Conservation (phyloP, 2,888 invertebrate genomes). For the Furcula furcula region DNA sequence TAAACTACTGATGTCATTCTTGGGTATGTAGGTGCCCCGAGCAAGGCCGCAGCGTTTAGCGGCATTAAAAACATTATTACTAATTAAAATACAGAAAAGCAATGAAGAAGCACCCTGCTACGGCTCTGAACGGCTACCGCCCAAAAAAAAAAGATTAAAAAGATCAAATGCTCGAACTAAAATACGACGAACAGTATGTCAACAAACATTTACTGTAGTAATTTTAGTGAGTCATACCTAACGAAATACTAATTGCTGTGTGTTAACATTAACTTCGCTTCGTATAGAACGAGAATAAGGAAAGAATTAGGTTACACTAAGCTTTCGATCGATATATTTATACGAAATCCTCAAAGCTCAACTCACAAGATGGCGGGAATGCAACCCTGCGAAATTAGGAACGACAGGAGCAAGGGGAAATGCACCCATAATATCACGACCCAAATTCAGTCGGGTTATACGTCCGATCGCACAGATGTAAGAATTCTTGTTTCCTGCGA, state of each 20-base stretch:
- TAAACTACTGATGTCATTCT: slow-evolving; percentile 74
- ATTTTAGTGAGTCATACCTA: slow-evolving; percentile 15
- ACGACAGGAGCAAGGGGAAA: slow-evolving; percentile 46
- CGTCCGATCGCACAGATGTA: slow-evolving; percentile 74
- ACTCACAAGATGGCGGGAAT: slow-evolving; percentile 77
- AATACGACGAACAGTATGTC: slow-evolving; percentile 40
- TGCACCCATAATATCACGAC: slow-evolving; percentile 48
- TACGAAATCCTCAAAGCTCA: slow-evolving; percentile 74
- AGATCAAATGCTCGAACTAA: slow-evolving; percentile 8
- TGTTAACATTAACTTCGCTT: slow-evolving; percentile 27
- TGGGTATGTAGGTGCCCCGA: slow-evolving; percentile 54
- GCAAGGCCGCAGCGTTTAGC: slow-evolving; percentile 56
- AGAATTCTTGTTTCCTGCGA: slow-evolving; percentile 60
- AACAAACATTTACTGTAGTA: slow-evolving; percentile 46
- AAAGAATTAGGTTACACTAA: slow-evolving; percentile 63
- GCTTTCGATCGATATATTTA: slow-evolving; percentile 76
- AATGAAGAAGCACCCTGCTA: slow-evolving; percentile 10
- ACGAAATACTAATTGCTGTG: slow-evolving; percentile 17
- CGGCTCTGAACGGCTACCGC: slow-evolving; percentile 11
- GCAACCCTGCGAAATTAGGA: slow-evolving; percentile 52
- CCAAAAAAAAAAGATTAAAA: slow-evolving; percentile 9
- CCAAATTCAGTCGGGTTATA: slow-evolving; percentile 69
- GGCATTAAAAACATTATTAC: slow-evolving; percentile 36
- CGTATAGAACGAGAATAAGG: slow-evolving; percentile 39
- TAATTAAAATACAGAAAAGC: slow-evolving; percentile 28